Evolutionary conservation across 2,888 invertebrate species (phyloP).

Genomic region (Plebejus argus): DNA sequence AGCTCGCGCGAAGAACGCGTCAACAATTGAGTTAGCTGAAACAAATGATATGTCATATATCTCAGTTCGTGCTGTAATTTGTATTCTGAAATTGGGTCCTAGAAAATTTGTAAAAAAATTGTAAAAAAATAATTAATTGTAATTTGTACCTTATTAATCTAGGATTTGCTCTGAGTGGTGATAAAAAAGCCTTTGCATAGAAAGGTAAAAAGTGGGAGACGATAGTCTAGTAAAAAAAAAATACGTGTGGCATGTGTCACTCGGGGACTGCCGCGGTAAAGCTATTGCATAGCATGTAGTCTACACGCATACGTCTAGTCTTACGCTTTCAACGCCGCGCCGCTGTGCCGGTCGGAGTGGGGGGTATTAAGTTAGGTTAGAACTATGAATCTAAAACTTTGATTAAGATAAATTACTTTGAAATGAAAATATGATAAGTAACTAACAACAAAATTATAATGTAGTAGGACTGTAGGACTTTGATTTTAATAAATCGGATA

Average conservation of each 20-base stretch:
- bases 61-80: neutral
- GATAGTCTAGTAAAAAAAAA: too few species aligned
- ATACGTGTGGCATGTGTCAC: too few species aligned
- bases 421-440: neutral
- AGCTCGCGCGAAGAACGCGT: constrained; percentile 36
- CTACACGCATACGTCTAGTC: too few species aligned
- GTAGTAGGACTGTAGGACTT: neutral
- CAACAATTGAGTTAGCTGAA: constrained; percentile 35
- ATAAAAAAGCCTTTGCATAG: neutral
- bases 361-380: too few species aligned
- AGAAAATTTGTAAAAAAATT: neutral
- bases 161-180: neutral
- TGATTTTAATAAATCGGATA: neutral
- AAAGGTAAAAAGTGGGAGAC: too few species aligned
- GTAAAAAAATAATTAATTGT: neutral
- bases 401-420: neutral
- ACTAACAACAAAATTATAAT: neutral
- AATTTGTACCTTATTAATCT: neutral
- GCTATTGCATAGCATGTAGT: too few species aligned
- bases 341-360: too few species aligned
- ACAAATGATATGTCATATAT: constrained; percentile 31
- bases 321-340: too few species aligned
- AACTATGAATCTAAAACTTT: too few species aligned
- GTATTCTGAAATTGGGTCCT: neutral
- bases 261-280: too few species aligned